phyloP scores from a whole-genome alignment of 2,888 invertebrate species.

The Synergus japonicus region DNA sequence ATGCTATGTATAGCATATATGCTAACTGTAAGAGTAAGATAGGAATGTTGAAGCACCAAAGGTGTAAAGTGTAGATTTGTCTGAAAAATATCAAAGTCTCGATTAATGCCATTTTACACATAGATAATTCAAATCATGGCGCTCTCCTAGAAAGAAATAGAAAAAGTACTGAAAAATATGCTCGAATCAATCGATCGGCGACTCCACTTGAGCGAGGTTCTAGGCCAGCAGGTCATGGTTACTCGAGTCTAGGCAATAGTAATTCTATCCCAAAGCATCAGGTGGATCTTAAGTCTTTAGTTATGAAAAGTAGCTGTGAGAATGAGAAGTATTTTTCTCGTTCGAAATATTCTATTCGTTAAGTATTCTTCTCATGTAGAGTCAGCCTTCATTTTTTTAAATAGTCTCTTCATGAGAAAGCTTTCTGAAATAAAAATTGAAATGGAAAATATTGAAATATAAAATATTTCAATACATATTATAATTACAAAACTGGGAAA shows the following conservation, averaged over 20 bases:
- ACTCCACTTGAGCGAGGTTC: slow-evolving; percentile 47
- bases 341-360: not conserved
- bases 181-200: slow-evolving; percentile 23
- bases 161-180: not conserved
- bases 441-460: no score
- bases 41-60: not conserved
- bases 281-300: slow-evolving; percentile 46
- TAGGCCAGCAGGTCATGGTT: slow-evolving; percentile 56
- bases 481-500: not conserved
- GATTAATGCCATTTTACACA: not conserved
- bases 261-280: slow-evolving; percentile 47
- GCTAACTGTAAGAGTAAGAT: not conserved
- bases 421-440: no score
- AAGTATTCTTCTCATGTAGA: not conserved
- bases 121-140: not conserved
- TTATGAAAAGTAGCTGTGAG: slow-evolving; percentile 27
- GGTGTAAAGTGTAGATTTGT: not conserved
- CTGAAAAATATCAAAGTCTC: slow-evolving; percentile 18
- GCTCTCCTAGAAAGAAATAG: not conserved
- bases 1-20: not conserved
- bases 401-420: not conserved
- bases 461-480: no score
- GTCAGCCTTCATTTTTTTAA: not conserved
- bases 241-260: slow-evolving; percentile 41
- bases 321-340: slow-evolving; percentile 11